Conservation (phyloP, 1,140 invertebrate species). For the Pseudomyrmex dendroicus region DNA sequence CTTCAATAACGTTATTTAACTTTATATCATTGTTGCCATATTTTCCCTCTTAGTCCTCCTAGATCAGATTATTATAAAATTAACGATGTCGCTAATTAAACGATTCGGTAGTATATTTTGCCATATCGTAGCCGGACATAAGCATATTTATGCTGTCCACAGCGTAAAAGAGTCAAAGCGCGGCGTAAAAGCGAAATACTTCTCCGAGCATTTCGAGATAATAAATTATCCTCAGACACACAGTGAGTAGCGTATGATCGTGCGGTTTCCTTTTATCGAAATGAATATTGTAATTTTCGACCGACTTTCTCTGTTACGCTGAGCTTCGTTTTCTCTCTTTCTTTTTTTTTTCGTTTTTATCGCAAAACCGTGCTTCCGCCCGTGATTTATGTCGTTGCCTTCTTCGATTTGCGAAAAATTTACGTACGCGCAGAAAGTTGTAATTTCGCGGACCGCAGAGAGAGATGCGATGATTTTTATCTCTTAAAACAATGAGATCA, state of each 20-base stretch:
- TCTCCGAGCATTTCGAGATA: slow-evolving; percentile 34
- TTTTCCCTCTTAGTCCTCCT: neutral
- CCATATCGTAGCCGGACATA: slow-evolving; percentile 1
- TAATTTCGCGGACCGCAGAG: slow-evolving; percentile 8
- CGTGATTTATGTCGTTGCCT: slow-evolving; percentile 48
- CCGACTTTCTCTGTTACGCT: slow-evolving; percentile 1
- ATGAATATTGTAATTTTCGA: slow-evolving; percentile 58
- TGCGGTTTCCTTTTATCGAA: slow-evolving; percentile 41
- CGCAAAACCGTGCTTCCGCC: slow-evolving; percentile 3
- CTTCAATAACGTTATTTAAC: slow-evolving; percentile 9
- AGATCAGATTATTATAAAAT: slow-evolving; percentile 38
- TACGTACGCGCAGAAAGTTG: slow-evolving; percentile 28
- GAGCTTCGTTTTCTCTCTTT: neutral
- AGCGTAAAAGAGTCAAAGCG: neutral
- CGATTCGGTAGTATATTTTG: slow-evolving; percentile 5
- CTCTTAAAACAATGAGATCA: slow-evolving; percentile 3
- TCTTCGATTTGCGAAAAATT: slow-evolving; percentile 52
- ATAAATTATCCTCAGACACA: slow-evolving; percentile 36
- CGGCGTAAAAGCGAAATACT: slow-evolving; percentile 35
- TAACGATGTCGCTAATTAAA: slow-evolving; percentile 47
- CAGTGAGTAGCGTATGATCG: slow-evolving; percentile 13
- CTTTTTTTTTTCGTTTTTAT: slow-evolving; percentile 2
- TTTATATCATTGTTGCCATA: slow-evolving; percentile 10
- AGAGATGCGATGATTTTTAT: neutral
- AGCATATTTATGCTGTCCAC: neutral